Percentiles rank a stretch among this genome's conserved stretches.
phyloP scores from a whole-genome alignment of 1,140 invertebrate species.

The Teleopsis dalmanni region DNA sequence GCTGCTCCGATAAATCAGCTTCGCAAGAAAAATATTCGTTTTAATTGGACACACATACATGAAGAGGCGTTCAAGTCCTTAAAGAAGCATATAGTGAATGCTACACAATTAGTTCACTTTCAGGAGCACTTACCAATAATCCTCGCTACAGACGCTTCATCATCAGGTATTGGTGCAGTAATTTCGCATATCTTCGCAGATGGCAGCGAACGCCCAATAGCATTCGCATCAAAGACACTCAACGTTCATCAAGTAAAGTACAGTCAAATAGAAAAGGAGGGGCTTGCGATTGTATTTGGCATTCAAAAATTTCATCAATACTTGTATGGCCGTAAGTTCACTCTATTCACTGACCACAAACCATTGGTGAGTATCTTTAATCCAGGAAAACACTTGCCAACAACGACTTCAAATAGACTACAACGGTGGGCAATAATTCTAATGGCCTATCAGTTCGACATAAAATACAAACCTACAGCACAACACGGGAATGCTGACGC shows the following conservation, averaged over 20 bases:
- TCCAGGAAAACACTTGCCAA: constrained; percentile 20
- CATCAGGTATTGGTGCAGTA: constrained; percentile 46
- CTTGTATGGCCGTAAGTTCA: constrained; percentile 30
- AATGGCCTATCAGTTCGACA: constrained; percentile 17
- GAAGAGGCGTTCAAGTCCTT: constrained; percentile 2
- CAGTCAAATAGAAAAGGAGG: constrained; percentile 15
- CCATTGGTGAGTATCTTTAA: constrained; percentile 41
- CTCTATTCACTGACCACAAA: constrained; percentile 46
- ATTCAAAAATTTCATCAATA: not conserved
- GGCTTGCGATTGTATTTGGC: not conserved
- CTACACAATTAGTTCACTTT: constrained; percentile 34
- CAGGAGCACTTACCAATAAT: constrained; percentile 45
- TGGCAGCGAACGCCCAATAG: constrained; percentile 25
- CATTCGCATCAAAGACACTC: constrained; percentile 13
- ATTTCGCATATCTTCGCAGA: constrained; percentile 43
- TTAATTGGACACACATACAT: constrained; percentile 19
- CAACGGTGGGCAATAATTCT: constrained; percentile 32
- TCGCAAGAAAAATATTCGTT: constrained; percentile 5
- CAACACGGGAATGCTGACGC: constrained; percentile 20
- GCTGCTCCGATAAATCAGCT: constrained; percentile 14
- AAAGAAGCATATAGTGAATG: constrained; percentile 6
- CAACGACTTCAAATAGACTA: constrained; percentile 18
- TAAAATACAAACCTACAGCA: constrained; percentile 16
- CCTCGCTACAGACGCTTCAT: constrained; percentile 48
- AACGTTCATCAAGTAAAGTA: constrained; percentile 22